Evolutionary conservation across 2,797 vertebrate genomes (phyloP).

Genomic region (Bovichtus diacanthus): DNA sequence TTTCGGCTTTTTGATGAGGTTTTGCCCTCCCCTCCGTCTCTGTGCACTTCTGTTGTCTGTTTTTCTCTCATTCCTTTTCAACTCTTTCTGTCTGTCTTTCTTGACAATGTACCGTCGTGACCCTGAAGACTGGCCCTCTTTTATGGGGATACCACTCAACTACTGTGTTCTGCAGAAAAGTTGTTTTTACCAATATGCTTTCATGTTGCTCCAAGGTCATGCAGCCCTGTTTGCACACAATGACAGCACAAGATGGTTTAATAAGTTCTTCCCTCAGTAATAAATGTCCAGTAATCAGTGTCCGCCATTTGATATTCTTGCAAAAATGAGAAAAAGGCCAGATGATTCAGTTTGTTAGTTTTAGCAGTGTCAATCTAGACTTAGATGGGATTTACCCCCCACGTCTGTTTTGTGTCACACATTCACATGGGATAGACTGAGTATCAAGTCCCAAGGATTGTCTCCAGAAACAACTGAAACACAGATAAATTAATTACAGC

Average conservation of each 20-base stretch:
- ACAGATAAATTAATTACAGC: not conserved
- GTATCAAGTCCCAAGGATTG: conserved; percentile 41
- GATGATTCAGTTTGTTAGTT: not conserved
- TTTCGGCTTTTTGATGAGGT: conserved; percentile 75
- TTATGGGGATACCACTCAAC: conserved; percentile 53
- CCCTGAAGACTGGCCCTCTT: conserved; percentile 55
- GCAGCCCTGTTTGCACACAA: not conserved
- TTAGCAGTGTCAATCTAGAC: conserved; percentile 12
- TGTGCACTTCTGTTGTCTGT: conserved; percentile 50
- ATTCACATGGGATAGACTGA: conserved; percentile 32
- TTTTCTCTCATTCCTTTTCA: conserved; percentile 41
- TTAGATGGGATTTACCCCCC: conserved; percentile 12
- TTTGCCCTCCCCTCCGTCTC: conserved; percentile 56
- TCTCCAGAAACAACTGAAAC: conserved; percentile 25
- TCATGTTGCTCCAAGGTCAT: conserved; percentile 22
- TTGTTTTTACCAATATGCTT: conserved; percentile 32
- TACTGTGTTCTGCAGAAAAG: conserved; percentile 32
- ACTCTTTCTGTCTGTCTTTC: conserved; percentile 44
- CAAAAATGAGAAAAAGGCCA: not conserved
- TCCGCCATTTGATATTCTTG: conserved; percentile 4
- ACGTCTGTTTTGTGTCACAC: conserved; percentile 16
- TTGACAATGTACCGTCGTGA: conserved; percentile 59
- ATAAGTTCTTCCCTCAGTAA: not conserved
- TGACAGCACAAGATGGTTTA: not conserved
- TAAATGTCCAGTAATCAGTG: not conserved